Evolutionary conservation across 2,888 invertebrate genomes (phyloP), one percentile per base, ranked within the genome.

Genomic region (Torymus texanus): DNA sequence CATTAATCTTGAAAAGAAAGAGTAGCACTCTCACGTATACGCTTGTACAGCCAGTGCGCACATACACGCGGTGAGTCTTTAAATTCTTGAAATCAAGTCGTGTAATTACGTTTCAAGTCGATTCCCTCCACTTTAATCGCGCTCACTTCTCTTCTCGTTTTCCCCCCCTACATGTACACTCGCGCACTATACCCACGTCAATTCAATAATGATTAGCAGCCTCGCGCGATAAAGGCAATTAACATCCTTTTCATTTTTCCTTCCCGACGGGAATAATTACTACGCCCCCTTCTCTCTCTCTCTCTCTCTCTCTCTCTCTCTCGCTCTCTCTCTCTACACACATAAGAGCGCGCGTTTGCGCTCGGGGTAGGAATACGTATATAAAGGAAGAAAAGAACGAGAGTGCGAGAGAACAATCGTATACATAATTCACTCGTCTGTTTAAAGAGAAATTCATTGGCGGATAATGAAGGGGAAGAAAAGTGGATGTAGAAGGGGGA

Each of bases 161-260:
- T 16, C 18, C 14, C 18, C 73, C 1, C n/a, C n/a, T n/a, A n/a
- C n/a, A n/a, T n/a, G n/a, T 58, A 8, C 56, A 58, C 16, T 1
- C 41, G 41, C 55, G 62, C 67, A 29, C 59, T 24, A 24, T 65
- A 21, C 67, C 58, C 63, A 73, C 81, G 81, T 79, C 81, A 74
- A 81, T 81, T 81, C 79, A 73, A 79, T 81, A 81, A 81, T 81
- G 81, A 81, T 81, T 79, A 81, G 81, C 81, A 58, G 78, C 56
- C 74, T 75, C 61, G 56, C 72, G 62, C 71, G 72, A 76, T 79
- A 73, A 76, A 74, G 79, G 73, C 81, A 81, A 81, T 81, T 81
- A 81, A 79, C 81, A 74, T 73, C 74, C 73, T 79, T 74, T 81
- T 73, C 75, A 78, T 81, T 81, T 81, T 81, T 75, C 63, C 70